phyloP scores from a whole-genome alignment of 2,888 invertebrate species.

The Thecophora atra region DNA sequence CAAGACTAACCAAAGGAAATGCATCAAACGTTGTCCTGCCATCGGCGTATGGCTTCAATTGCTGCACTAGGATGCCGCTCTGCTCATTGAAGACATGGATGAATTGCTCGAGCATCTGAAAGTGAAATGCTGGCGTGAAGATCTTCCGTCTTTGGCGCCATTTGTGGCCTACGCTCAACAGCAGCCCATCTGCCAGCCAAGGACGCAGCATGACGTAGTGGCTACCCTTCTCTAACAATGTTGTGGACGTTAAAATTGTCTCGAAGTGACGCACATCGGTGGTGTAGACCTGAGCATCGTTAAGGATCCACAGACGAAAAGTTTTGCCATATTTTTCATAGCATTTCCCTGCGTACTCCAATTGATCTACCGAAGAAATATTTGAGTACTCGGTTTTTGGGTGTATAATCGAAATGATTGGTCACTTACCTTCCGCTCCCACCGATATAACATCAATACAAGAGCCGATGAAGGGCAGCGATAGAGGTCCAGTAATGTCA shows the following conservation, averaged over 20 bases:
- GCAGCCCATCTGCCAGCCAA: conserved; percentile 55
- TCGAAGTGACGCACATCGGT: conserved; percentile 66
- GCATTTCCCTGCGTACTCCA: conserved; percentile 42
- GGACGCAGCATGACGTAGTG: conserved; percentile 54
- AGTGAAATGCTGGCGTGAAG: conserved; percentile 81
- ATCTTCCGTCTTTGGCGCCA: conserved; percentile 77
- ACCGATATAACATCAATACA: conserved; percentile 46
- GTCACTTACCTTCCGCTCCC: conserved; percentile 50
- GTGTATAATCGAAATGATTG: not conserved
- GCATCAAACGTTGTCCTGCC: conserved; percentile 67
- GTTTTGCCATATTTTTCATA: conserved; percentile 64
- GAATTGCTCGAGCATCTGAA: conserved; percentile 78
- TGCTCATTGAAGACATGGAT: conserved; percentile 75
- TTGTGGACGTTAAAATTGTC: conserved; percentile 57
- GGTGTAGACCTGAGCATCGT: conserved; percentile 62
- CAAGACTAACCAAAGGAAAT: conserved; percentile 70
- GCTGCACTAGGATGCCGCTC: conserved; percentile 69
- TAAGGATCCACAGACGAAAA: conserved; percentile 65
- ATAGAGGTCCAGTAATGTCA: conserved; percentile 47
- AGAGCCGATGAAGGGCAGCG: conserved; percentile 50
- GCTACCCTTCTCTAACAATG: conserved; percentile 54
- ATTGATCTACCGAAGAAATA: conserved; percentile 42
- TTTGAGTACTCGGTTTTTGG: not conserved
- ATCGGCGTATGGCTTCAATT: conserved; percentile 66
- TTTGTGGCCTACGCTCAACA: conserved; percentile 63